Percentiles rank a stretch among this genome's conserved stretches.
Conservation (phyloP, 2,113 vertebrate genomes). For the Chaenogobius annularis region DNA sequence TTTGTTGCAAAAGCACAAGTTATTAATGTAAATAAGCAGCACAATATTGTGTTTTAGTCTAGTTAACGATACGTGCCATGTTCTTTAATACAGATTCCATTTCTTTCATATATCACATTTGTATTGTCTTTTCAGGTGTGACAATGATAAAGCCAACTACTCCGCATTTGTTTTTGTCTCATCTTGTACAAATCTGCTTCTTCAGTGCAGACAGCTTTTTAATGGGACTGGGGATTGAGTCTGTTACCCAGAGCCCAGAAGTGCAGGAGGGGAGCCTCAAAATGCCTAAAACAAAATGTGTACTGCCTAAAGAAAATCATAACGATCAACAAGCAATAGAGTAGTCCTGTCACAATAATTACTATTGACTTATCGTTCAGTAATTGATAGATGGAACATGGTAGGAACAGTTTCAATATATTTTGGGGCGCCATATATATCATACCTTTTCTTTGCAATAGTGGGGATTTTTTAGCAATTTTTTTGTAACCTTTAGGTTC, state of each 20-base stretch:
- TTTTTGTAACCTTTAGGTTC: no score
- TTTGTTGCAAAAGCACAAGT: conserved; percentile 45
- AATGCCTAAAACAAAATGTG: not conserved
- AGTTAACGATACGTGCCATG: conserved; percentile 23
- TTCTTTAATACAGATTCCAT: conserved; percentile 28
- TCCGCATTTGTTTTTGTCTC: conserved; percentile 36
- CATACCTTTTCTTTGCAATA: no score
- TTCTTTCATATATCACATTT: conserved; percentile 28
- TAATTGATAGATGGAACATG: no score
- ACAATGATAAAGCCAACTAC: conserved; percentile 47
- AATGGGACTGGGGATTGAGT: no score
- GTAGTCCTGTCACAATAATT: no score
- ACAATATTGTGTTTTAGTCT: conserved; percentile 30
- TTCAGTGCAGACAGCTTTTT: not conserved
- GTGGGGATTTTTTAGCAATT: no score
- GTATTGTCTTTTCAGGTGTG: conserved; percentile 50
- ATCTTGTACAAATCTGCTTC: conserved; percentile 27
- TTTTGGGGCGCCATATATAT: no score
- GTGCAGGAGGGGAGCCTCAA: not conserved
- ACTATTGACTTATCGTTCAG: no score
- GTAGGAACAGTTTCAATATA: no score
- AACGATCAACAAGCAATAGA: no score
- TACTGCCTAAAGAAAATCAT: not conserved
- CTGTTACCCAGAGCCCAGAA: not conserved
- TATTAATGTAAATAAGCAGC: conserved; percentile 43